A percentile compares a stretch with the other conserved stretches of the same genome.
These are phyloP conservation scores for Pseudochaenichthys georgianus DNA, from an alignment of 2,797 vertebrate species.

Conservation along the genomic window DNA sequence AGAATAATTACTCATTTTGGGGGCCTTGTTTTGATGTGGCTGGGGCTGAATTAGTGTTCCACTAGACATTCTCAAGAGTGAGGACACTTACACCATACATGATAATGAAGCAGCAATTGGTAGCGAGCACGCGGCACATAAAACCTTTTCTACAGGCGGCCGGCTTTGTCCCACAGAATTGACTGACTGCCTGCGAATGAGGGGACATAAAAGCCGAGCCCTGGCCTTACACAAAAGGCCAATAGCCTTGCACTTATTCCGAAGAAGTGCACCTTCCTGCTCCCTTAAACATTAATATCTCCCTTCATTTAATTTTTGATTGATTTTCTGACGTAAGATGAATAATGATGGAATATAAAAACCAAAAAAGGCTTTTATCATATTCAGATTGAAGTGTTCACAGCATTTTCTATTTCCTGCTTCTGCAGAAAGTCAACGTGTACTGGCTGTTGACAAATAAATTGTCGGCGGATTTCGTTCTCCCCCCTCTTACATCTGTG, in stretches of 20 bases:
- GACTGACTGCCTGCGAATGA: conserved; percentile 24
- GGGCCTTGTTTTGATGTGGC: conserved; percentile 72
- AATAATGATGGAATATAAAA: conserved; percentile 52
- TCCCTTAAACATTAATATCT: conserved; percentile 39
- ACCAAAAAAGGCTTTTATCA: conserved; percentile 45
- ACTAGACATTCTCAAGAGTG: conserved; percentile 56
- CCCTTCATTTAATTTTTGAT: conserved; percentile 21
- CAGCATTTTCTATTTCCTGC: conserved; percentile 5
- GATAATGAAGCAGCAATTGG: conserved; percentile 57
- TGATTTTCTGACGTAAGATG: conserved; percentile 21
- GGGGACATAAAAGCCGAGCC: conserved; percentile 31
- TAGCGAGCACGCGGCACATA: conserved; percentile 15
- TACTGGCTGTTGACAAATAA: conserved; percentile 27
- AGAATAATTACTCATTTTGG: conserved; percentile 72
- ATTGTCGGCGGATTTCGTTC: conserved; percentile 21
- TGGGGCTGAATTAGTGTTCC: conserved; percentile 67
- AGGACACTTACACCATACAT: conserved; percentile 54
- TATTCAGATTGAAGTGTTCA: conserved; percentile 32
- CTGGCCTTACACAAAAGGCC: conserved; percentile 15
- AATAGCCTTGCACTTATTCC: conserved; percentile 14
- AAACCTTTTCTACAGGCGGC: conserved; percentile 33
- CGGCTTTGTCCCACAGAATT: conserved; percentile 42
- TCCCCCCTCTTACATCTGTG: conserved; percentile 16
- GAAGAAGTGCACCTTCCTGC: conserved; percentile 23
- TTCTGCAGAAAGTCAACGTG: conserved; percentile 27